A percentile compares a stretch with the other conserved stretches of the same genome.
Evolutionary conservation across 2,797 vertebrate genomes (phyloP).

Genomic region (Spatula versicolor): DNA sequence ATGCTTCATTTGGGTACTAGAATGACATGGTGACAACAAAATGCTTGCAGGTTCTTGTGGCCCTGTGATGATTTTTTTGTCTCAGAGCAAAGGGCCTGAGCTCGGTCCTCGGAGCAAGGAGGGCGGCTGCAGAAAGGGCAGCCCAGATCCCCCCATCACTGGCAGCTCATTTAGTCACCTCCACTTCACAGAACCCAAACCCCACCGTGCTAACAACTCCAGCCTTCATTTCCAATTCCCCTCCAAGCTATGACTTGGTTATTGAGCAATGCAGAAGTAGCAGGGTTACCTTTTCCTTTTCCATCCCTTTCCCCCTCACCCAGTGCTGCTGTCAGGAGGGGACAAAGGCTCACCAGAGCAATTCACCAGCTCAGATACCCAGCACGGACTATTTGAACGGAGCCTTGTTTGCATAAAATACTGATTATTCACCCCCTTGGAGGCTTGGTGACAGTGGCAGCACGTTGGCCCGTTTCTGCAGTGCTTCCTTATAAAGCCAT

Average conservation of each 20-base stretch:
- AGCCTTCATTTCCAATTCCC: not conserved
- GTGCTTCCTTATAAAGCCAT: not conserved
- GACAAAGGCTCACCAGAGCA: not conserved
- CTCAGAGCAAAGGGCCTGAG: not conserved
- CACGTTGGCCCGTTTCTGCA: not conserved
- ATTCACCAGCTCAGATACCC: not conserved
- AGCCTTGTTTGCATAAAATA: not conserved
- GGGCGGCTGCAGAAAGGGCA: not conserved
- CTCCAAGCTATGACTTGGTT: not conserved
- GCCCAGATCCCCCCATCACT: not conserved
- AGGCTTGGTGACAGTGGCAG: not conserved
- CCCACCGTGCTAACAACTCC: not conserved
- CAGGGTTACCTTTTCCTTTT: not conserved
- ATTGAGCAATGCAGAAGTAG: rapidly evolving
- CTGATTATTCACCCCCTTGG: not conserved
- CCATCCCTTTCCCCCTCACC: not conserved
- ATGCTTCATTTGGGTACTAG: not conserved
- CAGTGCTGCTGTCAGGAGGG: not conserved
- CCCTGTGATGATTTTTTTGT: not conserved
- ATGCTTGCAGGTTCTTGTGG: not conserved
- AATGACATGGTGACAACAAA: not conserved
- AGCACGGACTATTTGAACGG: not conserved
- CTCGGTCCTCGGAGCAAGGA: not conserved
- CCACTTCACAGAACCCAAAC: not conserved
- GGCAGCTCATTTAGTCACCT: not conserved